phyloP scores from a whole-genome alignment of 2,888 invertebrate genomes.

The Oligia latruncula region DNA sequence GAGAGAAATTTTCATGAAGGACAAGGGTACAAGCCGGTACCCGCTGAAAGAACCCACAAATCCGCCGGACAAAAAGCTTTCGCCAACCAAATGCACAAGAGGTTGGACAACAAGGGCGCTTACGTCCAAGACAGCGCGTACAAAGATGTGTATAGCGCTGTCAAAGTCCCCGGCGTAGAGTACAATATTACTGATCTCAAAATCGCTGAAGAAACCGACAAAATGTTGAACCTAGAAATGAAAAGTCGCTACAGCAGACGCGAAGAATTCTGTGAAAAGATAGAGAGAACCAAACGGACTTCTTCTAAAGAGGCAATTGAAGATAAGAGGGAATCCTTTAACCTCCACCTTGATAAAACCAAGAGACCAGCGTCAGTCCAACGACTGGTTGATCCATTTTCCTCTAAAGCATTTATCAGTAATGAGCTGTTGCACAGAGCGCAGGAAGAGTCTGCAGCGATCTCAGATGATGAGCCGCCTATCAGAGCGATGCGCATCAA shows the following conservation, averaged over 20 bases:
- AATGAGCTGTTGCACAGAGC: constrained; percentile 79
- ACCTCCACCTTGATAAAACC: constrained; percentile 80
- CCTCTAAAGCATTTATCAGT: constrained; percentile 84
- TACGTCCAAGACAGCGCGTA: constrained; percentile 88
- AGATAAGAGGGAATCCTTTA: constrained; percentile 81
- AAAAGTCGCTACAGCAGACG: constrained; percentile 83
- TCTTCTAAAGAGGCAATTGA: constrained; percentile 84
- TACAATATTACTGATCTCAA: constrained; percentile 88
- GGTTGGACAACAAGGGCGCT: constrained; percentile 88
- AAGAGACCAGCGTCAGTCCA: constrained; percentile 84
- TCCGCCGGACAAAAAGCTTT: constrained; percentile 87
- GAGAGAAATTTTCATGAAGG: constrained; percentile 79
- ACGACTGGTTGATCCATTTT: constrained; percentile 81
- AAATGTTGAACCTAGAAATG: constrained; percentile 85
- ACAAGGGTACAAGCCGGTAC: constrained; percentile 82
- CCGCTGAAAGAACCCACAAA: constrained; percentile 85
- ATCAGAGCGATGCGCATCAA: constrained; percentile 82
- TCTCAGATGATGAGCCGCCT: constrained; percentile 82
- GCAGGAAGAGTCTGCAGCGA: constrained; percentile 79
- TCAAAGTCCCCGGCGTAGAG: constrained; percentile 86
- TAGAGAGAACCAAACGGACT: constrained; percentile 78
- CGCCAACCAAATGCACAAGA: constrained; percentile 88
- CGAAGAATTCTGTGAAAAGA: constrained; percentile 82
- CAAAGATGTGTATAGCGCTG: constrained; percentile 87
- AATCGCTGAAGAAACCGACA: constrained; percentile 87